phyloP scores from a whole-genome alignment of 2,888 invertebrate species.

The Drosophila niveifrons region DNA sequence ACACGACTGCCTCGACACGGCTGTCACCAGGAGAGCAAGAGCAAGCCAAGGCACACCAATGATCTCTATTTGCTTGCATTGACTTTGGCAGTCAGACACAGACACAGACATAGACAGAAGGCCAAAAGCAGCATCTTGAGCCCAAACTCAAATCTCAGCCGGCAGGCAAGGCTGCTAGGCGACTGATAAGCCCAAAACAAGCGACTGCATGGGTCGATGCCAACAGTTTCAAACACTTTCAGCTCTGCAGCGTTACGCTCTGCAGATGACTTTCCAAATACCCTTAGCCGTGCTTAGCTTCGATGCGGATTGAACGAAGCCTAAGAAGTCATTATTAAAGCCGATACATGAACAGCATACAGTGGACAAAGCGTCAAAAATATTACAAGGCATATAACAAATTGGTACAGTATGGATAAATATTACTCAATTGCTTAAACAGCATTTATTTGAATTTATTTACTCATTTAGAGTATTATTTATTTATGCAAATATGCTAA shows the following conservation, averaged over 20 bases:
- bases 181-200: constrained; percentile 29
- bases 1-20: constrained; percentile 1
- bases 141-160: neutral
- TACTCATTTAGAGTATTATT: no score
- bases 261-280: neutral
- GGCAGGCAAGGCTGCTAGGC: constrained; percentile 24
- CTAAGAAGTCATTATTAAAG: no score
- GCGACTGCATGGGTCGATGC: neutral
- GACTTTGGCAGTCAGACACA: neutral
- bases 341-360: no score
- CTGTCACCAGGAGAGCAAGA: neutral
- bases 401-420: no score
- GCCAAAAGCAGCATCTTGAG: constrained; percentile 2
- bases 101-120: no score
- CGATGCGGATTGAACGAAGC: neutral
- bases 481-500: no score
- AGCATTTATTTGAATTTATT: no score
- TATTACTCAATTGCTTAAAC: no score
- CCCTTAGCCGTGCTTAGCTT: neutral
- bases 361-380: no score
- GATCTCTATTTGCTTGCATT: neutral
- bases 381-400: no score
- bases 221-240: constrained; percentile 5
- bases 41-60: neutral
- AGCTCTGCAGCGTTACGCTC: neutral